phyloP scores from a whole-genome alignment of 2,888 invertebrate genomes.

The Alviniconcha strummeri region DNA sequence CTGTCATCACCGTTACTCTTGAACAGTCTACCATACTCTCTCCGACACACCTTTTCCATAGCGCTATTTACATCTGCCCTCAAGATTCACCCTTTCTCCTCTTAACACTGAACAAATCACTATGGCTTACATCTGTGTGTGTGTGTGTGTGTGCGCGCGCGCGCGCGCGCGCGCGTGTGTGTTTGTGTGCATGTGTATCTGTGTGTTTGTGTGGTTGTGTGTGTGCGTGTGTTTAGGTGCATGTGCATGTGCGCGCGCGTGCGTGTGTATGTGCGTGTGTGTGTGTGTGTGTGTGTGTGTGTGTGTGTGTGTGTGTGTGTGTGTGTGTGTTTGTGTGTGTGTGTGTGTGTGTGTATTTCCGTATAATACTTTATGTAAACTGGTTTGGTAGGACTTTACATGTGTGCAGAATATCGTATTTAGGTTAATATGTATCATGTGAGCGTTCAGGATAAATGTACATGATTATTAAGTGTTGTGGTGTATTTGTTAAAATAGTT shows the following conservation, averaged over 20 bases:
- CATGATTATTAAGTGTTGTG: no score
- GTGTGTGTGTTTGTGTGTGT: not conserved
- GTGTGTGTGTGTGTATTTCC: not conserved
- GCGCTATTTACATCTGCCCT: no score
- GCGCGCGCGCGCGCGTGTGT: not conserved
- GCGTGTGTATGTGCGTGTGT: conserved; percentile 1
- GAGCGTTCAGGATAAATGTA: no score
- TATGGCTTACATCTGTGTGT: not conserved
- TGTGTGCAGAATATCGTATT: no score
- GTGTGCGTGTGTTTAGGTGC: not conserved
- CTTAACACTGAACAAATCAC: no score
- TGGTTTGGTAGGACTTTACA: no score
- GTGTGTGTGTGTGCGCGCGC: not conserved
- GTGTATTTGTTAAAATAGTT: no score
- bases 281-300: conserved; percentile 11
- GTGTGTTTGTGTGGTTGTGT: not conserved
- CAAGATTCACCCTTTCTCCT: no score
- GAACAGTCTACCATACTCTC: no score
- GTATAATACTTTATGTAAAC: not conserved
- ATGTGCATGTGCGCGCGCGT: not conserved
- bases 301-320: conserved; percentile 6
- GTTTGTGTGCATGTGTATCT: not conserved
- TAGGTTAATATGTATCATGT: no score
- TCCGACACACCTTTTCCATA: no score
- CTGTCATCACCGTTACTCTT: no score